Conservation (phyloP, 2,113 vertebrate species). For the Taxidea taxus region DNA sequence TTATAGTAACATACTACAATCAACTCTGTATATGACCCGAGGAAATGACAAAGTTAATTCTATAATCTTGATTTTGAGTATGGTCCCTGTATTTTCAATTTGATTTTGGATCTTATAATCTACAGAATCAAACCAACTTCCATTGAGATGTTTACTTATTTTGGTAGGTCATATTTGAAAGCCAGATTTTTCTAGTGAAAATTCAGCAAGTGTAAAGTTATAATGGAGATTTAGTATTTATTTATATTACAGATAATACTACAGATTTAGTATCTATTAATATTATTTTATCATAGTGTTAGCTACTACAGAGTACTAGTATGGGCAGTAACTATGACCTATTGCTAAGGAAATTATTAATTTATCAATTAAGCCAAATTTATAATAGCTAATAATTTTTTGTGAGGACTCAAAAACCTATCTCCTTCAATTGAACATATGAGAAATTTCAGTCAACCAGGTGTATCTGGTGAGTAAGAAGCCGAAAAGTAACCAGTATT, state of each 20-base stretch:
- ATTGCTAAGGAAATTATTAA: neutral
- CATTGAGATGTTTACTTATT: neutral
- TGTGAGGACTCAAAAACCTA: neutral
- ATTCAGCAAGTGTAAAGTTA: neutral
- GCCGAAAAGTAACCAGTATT: neutral
- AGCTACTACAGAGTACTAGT: neutral
- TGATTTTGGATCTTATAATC: neutral
- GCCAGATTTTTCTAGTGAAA: neutral
- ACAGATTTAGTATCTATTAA: neutral
- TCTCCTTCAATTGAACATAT: neutral
- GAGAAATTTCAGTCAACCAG: neutral
- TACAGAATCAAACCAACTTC: neutral
- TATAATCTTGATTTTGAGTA: neutral
- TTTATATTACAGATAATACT: neutral
- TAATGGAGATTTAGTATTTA: neutral
- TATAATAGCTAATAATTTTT: neutral
- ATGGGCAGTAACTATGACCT: neutral
- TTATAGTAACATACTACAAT: neutral
- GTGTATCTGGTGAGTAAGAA: neutral
- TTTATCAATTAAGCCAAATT: conserved; percentile 5
- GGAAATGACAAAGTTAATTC: neutral
- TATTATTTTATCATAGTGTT: neutral
- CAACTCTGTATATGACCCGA: neutral
- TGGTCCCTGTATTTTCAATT: neutral
- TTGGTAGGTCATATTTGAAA: neutral